Base-by-base conservation (phyloP, 1,140 invertebrate species). In the Paralvinella palmiformis region DNA sequence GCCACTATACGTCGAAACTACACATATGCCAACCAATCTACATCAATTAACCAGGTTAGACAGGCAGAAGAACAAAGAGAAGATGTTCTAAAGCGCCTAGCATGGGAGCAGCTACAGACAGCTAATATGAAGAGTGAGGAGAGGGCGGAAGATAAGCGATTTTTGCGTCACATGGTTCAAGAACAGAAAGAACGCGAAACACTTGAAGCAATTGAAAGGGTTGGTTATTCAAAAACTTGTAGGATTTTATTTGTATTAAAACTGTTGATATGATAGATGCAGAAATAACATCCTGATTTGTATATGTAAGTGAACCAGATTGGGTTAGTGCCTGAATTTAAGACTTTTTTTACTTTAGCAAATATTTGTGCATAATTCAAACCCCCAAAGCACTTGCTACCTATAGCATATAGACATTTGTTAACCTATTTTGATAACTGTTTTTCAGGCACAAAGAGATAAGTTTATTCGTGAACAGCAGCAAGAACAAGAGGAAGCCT, bases 401-500 rank as follows among this genome's bases (percentile, higher is more conserved):
- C 44, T n/a, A 48, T 48, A 24, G n/a, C 44, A 10, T 24, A 48
- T 48, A 24, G 10, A n/a, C 20, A 24, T 48, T 1, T 53, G 50
- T 17, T 53, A 13, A 53, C 15, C 50, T 13, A 53, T 15, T 53
- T 53, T 13, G 24, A 53, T 53, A 53, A 53, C 15, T 53, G 13
- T 53, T 58, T 24, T 58, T 35, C 17, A 78, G 77, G 72, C 75
- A 6, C 71, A 80, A 59, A 66, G 74, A 62, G 72, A 79, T 56
- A 67, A 71, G 45, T 22, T 72, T 32, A 64, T 78, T 20, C 70
- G 71, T 60, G 58, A 72, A 27, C 67, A 77, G 64, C 76, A 79
- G 57, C 61, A 69, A 33, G 67, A 71, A 24, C 78, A 79, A 57
- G 79, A 80, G 58, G 76, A 79, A 48, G 66, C 71, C 20, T 58